Conservation (phyloP, 2,113 vertebrate species). For the Lonchura striata region DNA sequence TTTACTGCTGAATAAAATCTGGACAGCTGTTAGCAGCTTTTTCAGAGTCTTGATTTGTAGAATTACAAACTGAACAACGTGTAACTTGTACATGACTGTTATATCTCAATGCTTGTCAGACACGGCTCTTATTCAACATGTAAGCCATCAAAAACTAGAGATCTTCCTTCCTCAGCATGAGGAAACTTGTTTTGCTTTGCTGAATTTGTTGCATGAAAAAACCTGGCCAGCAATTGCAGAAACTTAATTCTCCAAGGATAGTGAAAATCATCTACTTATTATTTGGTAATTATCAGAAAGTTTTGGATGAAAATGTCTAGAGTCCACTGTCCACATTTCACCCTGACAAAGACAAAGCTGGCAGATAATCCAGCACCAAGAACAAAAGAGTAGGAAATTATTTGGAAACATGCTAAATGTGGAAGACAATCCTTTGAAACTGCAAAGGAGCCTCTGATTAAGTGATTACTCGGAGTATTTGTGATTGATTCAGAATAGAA, state of each 20-base stretch:
- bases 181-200: conserved; percentile 53
- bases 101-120: not conserved
- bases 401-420: conserved; percentile 44
- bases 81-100: not conserved
- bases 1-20: conserved; percentile 22
- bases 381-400: conserved; percentile 40
- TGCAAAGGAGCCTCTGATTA: conserved; percentile 38
- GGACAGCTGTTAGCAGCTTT: conserved; percentile 35
- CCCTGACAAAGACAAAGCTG: conserved; percentile 60
- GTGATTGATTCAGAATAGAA: conserved; percentile 3
- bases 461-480: not conserved
- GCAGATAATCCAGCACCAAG: conserved; percentile 15
- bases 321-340: conserved; percentile 30
- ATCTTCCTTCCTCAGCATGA: not conserved
- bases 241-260: conserved; percentile 39
- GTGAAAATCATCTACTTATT: conserved; percentile 51
- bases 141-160: not conserved
- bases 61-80: conserved; percentile 26
- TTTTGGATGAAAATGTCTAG: conserved; percentile 36
- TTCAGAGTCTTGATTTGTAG: conserved; percentile 24
- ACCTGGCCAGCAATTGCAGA: conserved; percentile 15
- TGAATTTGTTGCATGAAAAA: conserved; percentile 7
- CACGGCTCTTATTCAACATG: not conserved
- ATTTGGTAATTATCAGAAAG: conserved; percentile 59
- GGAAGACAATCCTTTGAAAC: conserved; percentile 37